phyloP scores from a whole-genome alignment of 2,113 vertebrate genomes.

The Numida meleagris region DNA sequence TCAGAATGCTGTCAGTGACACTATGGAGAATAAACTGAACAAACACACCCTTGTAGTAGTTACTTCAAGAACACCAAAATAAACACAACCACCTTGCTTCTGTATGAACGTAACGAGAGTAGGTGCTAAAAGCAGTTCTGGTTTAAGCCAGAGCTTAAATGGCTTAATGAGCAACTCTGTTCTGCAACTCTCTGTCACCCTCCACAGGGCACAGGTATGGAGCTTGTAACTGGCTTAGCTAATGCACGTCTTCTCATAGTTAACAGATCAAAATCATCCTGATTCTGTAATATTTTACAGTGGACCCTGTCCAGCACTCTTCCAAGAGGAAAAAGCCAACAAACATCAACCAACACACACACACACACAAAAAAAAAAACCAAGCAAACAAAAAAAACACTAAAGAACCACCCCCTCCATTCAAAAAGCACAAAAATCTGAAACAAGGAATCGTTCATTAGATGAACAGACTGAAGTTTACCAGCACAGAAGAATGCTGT shows the following conservation, averaged over 20 bases:
- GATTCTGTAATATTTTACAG: not conserved
- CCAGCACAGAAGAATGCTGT: not conserved
- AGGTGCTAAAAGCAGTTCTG: slow-evolving; percentile 51
- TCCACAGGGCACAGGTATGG: not conserved
- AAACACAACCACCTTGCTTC: slow-evolving; percentile 17
- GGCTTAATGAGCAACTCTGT: not conserved
- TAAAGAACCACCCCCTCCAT: not conserved
- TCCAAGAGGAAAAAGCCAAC: not conserved
- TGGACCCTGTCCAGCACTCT: not conserved
- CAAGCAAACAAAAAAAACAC: not conserved
- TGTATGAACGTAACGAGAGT: not conserved
- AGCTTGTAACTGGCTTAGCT: not conserved
- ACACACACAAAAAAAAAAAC: not conserved
- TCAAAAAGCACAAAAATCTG: not conserved
- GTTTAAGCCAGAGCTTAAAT: slow-evolving; percentile 23
- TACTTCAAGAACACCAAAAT: slow-evolving; percentile 38
- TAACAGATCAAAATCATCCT: not conserved
- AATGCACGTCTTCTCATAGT: no score
- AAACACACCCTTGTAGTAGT: not conserved
- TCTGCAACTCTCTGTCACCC: not conserved
- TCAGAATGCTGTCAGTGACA: not conserved
- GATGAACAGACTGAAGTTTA: not conserved
- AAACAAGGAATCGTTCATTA: not conserved
- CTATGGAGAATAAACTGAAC: slow-evolving; percentile 2
- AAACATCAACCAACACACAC: not conserved